Percentiles rank a stretch among this genome's conserved stretches.
Conservation (phyloP, 2,888 invertebrate genomes). For the Trissoscelio sp. region DNA sequence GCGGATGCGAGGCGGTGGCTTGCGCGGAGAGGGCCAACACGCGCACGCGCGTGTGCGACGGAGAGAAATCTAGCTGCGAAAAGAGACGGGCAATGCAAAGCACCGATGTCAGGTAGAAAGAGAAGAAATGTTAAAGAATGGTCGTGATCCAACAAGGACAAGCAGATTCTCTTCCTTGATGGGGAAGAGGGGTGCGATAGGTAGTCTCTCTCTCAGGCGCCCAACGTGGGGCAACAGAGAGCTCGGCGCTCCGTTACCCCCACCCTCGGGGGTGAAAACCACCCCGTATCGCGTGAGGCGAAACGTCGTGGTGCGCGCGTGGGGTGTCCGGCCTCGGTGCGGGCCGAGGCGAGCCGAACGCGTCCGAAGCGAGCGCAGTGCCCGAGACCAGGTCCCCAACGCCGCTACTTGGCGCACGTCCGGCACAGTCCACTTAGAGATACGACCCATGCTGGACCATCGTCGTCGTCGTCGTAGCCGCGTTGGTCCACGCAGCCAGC, state of each 20-base stretch:
- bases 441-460: constrained; percentile 83
- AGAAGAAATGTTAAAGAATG: no score
- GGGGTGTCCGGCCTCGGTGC: constrained; percentile 79
- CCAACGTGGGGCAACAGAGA: no score
- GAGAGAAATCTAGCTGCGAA: no score
- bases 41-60: no score
- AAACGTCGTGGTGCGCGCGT: constrained; percentile 70
- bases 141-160: no score
- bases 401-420: constrained; percentile 81
- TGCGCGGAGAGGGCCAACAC: no score
- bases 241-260: constrained; percentile 75
- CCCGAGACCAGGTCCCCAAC: constrained; percentile 82
- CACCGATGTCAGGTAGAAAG: no score
- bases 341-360: constrained; percentile 79
- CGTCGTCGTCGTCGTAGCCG: constrained; percentile 80
- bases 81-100: no score
- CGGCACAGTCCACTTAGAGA: constrained; percentile 84
- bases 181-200: no score
- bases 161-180: no score
- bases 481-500: constrained; percentile 70
- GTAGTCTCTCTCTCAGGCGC: no score
- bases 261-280: constrained; percentile 79
- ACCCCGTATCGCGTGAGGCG: constrained; percentile 72
- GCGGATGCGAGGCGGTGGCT: no score
- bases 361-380: constrained; percentile 82